Conservation (phyloP, 2,888 invertebrate species). For the Phalera bucephala region DNA sequence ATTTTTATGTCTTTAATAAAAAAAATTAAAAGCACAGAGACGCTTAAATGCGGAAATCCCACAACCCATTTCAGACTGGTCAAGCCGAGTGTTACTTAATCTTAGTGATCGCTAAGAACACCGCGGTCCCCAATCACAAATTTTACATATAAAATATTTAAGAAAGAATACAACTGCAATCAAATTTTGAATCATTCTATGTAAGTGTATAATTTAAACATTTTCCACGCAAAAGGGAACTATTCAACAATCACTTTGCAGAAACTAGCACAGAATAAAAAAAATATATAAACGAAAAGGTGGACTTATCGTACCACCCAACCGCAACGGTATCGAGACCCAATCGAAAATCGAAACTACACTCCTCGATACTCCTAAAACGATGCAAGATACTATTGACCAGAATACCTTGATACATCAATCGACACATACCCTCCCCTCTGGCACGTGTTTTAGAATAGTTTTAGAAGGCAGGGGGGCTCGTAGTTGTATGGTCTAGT, state of each 20-base stretch:
- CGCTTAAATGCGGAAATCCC: too few species aligned
- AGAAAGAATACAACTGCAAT: too few species aligned
- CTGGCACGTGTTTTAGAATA: constrained; percentile 8
- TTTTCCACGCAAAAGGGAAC: too few species aligned
- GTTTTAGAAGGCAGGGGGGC: constrained; percentile 13
- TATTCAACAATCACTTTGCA: constrained; percentile 6
- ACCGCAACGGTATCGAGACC: constrained; percentile 29
- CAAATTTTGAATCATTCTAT: too few species aligned
- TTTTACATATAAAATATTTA: too few species aligned
- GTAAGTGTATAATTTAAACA: too few species aligned
- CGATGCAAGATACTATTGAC: constrained; percentile 34
- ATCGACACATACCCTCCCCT: constrained; percentile 15
- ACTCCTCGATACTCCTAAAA: constrained; percentile 36
- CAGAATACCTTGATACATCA: constrained; percentile 24
- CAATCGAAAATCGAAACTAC: constrained; percentile 36
- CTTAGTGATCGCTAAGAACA: too few species aligned
- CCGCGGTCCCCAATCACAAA: too few species aligned
- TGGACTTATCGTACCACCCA: constrained; percentile 14
- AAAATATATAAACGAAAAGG: constrained; percentile 5
- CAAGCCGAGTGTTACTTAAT: too few species aligned
- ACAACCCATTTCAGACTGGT: too few species aligned
- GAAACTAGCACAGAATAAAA: constrained; percentile 4
- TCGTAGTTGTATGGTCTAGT: constrained; percentile 23
- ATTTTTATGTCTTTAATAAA: too few species aligned
- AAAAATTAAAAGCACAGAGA: too few species aligned